A percentile compares a stretch with the other conserved stretches of the same genome.
Conservation (phyloP, 2,888 invertebrate species). For the Andrena praecox region DNA sequence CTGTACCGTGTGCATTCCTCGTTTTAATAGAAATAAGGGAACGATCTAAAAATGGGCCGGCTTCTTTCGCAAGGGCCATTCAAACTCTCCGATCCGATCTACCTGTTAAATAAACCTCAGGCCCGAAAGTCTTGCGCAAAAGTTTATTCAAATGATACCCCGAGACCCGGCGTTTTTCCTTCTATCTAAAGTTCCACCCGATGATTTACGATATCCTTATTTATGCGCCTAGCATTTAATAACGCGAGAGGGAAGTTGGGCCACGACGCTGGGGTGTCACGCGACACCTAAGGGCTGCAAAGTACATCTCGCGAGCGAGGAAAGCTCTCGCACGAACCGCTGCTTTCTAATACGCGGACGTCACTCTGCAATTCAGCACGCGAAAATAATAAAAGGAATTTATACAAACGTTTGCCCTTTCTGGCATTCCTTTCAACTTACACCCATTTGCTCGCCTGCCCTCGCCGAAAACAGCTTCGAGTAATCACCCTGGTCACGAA, state of each 20-base stretch:
- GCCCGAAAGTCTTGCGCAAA: constrained; percentile 41
- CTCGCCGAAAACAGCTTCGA: not conserved
- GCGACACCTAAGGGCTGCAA: constrained; percentile 42
- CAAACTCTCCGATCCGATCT: constrained; percentile 46
- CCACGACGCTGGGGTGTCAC: constrained; percentile 43
- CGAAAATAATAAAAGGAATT: constrained; percentile 1
- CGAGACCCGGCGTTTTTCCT: constrained; percentile 50
- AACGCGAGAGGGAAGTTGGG: constrained; percentile 49
- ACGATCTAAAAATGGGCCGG: constrained; percentile 22
- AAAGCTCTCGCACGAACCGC: constrained; percentile 16
- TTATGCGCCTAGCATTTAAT: constrained; percentile 58
- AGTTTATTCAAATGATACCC: constrained; percentile 60
- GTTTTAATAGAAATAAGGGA: not conserved
- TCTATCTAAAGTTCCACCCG: constrained; percentile 53
- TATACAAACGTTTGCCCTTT: not conserved
- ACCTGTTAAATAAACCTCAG: constrained; percentile 44
- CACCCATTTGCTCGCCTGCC: not conserved
- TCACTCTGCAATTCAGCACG: not conserved
- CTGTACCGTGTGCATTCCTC: not conserved
- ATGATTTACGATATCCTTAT: constrained; percentile 62
- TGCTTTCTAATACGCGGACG: not conserved
- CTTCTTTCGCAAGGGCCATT: constrained; percentile 7
- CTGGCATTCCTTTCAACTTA: not conserved
- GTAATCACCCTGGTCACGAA: too few relatives aligned
- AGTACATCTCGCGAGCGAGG: constrained; percentile 16